Percentiles rank a stretch among this genome's conserved stretches.
These are phyloP conservation scores for Tragopan temminckii DNA, from an alignment of 2,797 vertebrate species.

Conservation along the genomic window DNA sequence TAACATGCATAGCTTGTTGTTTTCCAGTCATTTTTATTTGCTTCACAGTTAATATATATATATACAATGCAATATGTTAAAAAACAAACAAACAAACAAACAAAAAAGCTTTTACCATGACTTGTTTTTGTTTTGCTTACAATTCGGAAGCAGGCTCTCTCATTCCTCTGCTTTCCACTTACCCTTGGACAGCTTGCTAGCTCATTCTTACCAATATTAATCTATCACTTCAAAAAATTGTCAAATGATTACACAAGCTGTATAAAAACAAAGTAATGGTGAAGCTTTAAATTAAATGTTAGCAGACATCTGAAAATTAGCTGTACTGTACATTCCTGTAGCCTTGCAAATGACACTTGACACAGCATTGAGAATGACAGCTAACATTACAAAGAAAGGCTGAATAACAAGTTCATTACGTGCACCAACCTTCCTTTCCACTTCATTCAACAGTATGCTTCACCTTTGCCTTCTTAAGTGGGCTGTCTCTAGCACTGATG, in stretches of 20 bases:
- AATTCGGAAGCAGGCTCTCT: not conserved
- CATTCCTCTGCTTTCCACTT: not conserved
- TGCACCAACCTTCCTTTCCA: not conserved
- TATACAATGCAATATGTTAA: accelerated
- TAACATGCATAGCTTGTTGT: not conserved
- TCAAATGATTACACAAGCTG: not conserved
- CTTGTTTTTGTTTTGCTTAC: not conserved
- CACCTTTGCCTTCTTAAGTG: not conserved
- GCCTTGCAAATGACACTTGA: not conserved
- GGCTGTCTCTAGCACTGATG: not conserved
- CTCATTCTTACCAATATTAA: not conserved
- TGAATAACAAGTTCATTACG: not conserved
- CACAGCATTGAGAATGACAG: not conserved
- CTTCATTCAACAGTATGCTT: not conserved
- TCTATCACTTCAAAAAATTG: not conserved
- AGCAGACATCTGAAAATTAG: not conserved
- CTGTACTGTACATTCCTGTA: not conserved
- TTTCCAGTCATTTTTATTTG: not conserved
- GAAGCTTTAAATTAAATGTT: not conserved
- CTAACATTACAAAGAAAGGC: not conserved
- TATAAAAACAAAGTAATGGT: not conserved
- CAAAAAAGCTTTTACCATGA: not conserved
- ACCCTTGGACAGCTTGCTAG: not conserved
- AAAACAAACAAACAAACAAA: too few relatives aligned
- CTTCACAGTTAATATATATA: not conserved